Evolutionary conservation across 92 coral and sea anemone genomes (phyloP).

Genomic region (Montipora capitata): DNA sequence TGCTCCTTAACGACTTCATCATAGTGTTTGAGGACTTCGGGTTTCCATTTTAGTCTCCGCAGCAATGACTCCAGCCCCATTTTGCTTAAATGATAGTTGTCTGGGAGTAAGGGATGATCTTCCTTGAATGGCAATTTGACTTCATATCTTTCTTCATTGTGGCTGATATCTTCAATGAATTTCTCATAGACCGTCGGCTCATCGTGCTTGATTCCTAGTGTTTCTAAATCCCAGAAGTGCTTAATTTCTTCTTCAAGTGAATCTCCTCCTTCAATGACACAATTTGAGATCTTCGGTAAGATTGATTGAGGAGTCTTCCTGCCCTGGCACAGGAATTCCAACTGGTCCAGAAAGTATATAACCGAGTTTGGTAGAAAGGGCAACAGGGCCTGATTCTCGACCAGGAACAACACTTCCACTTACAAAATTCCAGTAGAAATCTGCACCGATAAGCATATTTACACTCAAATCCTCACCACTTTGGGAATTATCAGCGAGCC

Average conservation of each 20-base stretch:
- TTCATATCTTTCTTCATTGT: constrained; percentile 31
- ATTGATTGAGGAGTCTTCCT: too few species aligned
- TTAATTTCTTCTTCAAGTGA: not conserved
- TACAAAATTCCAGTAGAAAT: constrained; percentile 16
- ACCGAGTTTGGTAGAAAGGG: not conserved
- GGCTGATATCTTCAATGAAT: not conserved
- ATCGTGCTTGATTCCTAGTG: constrained; percentile 40
- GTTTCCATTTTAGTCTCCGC: constrained; percentile 22
- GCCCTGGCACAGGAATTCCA: too few species aligned
- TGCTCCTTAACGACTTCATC: too few species aligned
- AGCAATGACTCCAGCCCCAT: constrained; percentile 42
- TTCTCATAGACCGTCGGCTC: constrained; percentile 31
- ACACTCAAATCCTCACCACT: constrained; percentile 2
- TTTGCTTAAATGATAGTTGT: constrained; percentile 45
- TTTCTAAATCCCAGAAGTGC: constrained; percentile 51
- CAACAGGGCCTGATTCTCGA: constrained; percentile 13
- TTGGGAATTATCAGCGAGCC: too few species aligned
- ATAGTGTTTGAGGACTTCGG: too few species aligned
- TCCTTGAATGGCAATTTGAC: constrained; percentile 52
- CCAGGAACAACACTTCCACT: constrained; percentile 27
- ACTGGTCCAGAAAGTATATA: not conserved
- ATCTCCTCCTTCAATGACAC: too few species aligned
- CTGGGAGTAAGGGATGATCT: constrained; percentile 63
- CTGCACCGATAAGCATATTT: constrained; percentile 55
- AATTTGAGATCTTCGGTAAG: too few species aligned